Evolutionary conservation across 1,140 invertebrate genomes (phyloP).

Genomic region (Bombus turneri): DNA sequence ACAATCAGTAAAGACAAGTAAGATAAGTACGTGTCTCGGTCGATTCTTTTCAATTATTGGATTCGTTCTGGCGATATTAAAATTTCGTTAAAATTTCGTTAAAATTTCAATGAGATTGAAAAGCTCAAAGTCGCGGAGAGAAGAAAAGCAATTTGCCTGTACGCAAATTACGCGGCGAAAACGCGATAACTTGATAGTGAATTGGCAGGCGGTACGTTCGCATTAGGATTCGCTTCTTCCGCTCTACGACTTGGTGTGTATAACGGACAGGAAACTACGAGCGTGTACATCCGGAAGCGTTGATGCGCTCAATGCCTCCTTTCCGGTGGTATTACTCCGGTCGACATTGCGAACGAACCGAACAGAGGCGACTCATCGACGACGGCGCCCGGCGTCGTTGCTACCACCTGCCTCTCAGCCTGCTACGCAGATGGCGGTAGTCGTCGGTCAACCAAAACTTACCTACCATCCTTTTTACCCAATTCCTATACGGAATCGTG

Average conservation of each 20-base stretch:
- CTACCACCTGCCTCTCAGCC: slow-evolving; percentile 1
- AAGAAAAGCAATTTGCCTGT: too few species aligned
- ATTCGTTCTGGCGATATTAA: not conserved
- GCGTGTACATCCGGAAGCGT: slow-evolving; percentile 64
- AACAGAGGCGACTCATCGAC: not conserved
- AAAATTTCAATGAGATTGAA: not conserved
- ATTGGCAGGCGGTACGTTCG: not conserved
- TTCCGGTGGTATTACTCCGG: slow-evolving; percentile 48
- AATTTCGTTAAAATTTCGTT: not conserved
- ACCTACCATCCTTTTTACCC: not conserved
- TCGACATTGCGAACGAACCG: not conserved
- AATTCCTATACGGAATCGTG: too few species aligned
- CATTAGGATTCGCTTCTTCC: slow-evolving; percentile 53
- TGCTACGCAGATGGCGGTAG: slow-evolving; percentile 44
- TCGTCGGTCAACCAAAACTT: slow-evolving; percentile 8
- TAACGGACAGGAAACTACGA: slow-evolving; percentile 66
- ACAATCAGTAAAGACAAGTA: too few species aligned
- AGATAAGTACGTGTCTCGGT: too few species aligned
- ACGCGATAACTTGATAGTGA: not conserved
- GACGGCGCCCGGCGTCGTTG: slow-evolving; percentile 13
- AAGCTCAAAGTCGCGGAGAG: not conserved
- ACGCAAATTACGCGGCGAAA: not conserved
- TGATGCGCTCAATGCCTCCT: slow-evolving; percentile 67
- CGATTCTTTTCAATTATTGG: not conserved
- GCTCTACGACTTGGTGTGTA: slow-evolving; percentile 48